Percentiles rank a stretch among this genome's conserved stretches.
phyloP scores from a whole-genome alignment of 2,888 invertebrate genomes.

The Xanthia icteritia region DNA sequence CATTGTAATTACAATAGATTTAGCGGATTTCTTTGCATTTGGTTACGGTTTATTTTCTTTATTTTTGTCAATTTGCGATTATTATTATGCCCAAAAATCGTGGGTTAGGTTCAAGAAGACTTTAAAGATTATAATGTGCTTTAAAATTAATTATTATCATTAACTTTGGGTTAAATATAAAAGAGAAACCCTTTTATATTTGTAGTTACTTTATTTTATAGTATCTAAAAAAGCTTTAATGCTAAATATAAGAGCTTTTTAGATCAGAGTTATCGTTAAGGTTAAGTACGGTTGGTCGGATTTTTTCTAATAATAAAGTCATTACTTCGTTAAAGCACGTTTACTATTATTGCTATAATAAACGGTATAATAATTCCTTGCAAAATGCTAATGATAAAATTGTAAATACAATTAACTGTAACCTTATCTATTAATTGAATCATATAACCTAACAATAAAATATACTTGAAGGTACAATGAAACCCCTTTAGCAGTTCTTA shows the following conservation, averaged over 20 bases:
- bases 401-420: background rate
- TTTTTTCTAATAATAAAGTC: background rate
- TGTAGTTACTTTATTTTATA: slow-evolving; percentile 34
- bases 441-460: background rate
- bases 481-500: background rate
- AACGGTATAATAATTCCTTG: background rate
- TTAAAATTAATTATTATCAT: slow-evolving; percentile 45
- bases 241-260: slow-evolving; percentile 3
- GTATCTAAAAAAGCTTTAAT: slow-evolving; percentile 18
- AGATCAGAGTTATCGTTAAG: slow-evolving; percentile 16
- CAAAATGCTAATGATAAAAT: background rate
- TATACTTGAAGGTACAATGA: background rate
- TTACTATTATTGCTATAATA: background rate
- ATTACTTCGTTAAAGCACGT: background rate
- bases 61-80: background rate
- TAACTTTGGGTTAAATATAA: slow-evolving; percentile 19
- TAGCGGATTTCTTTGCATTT: background rate
- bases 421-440: background rate
- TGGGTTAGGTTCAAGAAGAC: background rate
- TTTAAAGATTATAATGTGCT: slow-evolving; percentile 4
- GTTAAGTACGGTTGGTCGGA: background rate
- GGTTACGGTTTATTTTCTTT: background rate
- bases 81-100: background rate
- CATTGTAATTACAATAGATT: slow-evolving; percentile 6
- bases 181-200: slow-evolving; percentile 36